A percentile compares a stretch with the other conserved stretches of the same genome.
Evolutionary conservation across 1,140 invertebrate species (phyloP).

Genomic region (Sinonovacula constricta): DNA sequence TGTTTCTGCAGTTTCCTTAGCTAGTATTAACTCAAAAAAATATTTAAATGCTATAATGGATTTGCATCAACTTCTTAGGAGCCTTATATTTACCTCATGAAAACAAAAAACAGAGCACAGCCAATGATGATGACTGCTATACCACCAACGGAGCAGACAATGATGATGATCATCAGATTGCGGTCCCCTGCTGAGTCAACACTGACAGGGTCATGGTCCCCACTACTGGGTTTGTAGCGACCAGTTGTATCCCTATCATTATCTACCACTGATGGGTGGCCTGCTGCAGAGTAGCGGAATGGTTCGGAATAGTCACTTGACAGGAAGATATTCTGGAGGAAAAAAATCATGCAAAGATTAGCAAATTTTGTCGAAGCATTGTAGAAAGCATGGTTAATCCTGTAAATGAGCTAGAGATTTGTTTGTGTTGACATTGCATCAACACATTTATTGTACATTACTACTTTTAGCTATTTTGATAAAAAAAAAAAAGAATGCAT

Average conservation of each 20-base stretch:
- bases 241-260: too few relatives aligned
- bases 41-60: neutral
- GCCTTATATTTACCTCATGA: conserved; percentile 74
- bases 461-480: too few relatives aligned
- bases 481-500: too few relatives aligned
- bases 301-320: conserved; percentile 97
- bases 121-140: conserved; percentile 79
- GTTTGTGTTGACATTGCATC: too few relatives aligned
- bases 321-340: conserved; percentile 89
- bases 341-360: too few relatives aligned
- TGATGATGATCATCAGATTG: conserved; percentile 68
- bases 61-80: neutral
- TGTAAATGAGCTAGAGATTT: too few relatives aligned
- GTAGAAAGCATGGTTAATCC: too few relatives aligned
- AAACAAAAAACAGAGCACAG: conserved; percentile 77
- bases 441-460: too few relatives aligned
- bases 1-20: neutral
- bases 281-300: too few relatives aligned
- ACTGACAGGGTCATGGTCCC: neutral
- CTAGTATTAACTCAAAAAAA: neutral
- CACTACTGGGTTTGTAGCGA: too few relatives aligned
- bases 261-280: too few relatives aligned
- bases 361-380: too few relatives aligned
- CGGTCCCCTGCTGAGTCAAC: conserved; percentile 45
- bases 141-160: conserved; percentile 74